phyloP scores from a whole-genome alignment of 2,113 vertebrate species.

The Nycticorax nycticorax region DNA sequence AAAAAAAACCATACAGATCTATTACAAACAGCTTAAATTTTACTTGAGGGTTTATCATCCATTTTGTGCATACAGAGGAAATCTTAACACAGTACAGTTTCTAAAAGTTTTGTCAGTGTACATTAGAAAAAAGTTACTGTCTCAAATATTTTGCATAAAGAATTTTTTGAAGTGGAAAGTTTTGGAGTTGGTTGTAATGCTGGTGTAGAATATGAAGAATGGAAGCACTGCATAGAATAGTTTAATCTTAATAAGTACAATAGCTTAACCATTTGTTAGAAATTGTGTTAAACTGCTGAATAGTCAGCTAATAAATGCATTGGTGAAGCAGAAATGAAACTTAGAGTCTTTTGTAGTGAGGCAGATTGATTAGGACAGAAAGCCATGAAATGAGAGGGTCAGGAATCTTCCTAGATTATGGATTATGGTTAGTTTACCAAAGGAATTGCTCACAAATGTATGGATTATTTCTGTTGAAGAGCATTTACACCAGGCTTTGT shows the following conservation, averaged over 20 bases:
- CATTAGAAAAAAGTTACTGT: background rate
- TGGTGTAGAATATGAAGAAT: background rate
- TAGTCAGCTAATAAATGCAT: background rate
- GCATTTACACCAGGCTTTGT: background rate
- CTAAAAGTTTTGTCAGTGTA: background rate
- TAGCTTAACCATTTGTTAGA: background rate
- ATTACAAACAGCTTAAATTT: background rate
- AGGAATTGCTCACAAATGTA: background rate
- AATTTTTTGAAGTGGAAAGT: background rate
- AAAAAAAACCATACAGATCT: background rate
- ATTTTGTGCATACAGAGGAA: background rate
- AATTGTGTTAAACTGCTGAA: background rate
- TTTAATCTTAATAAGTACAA: too few relatives aligned
- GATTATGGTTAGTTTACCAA: background rate
- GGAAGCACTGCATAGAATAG: background rate
- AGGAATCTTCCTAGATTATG: background rate
- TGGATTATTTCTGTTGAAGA: background rate
- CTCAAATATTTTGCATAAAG: background rate
- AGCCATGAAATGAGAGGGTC: background rate
- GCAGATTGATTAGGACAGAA: background rate
- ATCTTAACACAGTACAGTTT: background rate
- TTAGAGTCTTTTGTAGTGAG: background rate
- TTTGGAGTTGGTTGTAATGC: background rate
- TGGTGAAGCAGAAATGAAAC: background rate
- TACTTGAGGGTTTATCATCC: background rate